A percentile compares a stretch with the other conserved stretches of the same genome.
Conservation (phyloP, 1,140 invertebrate species). For the Goniozus legneri region DNA sequence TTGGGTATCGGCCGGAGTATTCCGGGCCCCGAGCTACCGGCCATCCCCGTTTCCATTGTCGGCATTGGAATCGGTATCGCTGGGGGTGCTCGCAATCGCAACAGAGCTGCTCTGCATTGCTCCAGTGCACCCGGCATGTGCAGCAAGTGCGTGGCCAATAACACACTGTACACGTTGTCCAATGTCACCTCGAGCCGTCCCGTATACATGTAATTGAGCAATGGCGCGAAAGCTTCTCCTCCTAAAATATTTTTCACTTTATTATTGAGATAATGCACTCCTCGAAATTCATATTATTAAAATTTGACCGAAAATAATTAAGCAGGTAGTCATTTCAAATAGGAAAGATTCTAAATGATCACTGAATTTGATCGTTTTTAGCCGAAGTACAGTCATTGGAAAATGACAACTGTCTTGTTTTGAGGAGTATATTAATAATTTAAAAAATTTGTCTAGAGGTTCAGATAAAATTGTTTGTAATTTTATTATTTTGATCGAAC, state of each 20-base stretch:
- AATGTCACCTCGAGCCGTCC: slow-evolving; percentile 67
- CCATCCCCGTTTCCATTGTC: slow-evolving; percentile 15
- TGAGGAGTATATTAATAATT: too few species aligned
- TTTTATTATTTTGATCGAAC: too few species aligned
- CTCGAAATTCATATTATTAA: too few species aligned
- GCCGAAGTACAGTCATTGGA: too few species aligned
- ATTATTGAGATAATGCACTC: too few species aligned
- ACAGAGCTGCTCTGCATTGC: slow-evolving; percentile 59
- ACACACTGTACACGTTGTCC: slow-evolving; percentile 70
- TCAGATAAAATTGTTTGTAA: too few species aligned
- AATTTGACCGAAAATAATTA: too few species aligned
- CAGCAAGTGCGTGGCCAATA: slow-evolving; percentile 69
- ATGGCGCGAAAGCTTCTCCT: slow-evolving; percentile 67
- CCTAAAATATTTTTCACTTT: slow-evolving; percentile 21
- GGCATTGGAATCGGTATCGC: slow-evolving; percentile 47
- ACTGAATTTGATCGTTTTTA: too few species aligned
- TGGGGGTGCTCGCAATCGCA: slow-evolving; percentile 41
- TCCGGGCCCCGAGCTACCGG: slow-evolving; percentile 29
- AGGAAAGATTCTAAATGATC: too few species aligned
- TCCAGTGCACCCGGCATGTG: slow-evolving; percentile 74
- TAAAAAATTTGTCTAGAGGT: too few species aligned
- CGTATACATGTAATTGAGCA: slow-evolving; percentile 76
- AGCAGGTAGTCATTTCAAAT: too few species aligned
- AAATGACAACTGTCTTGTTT: too few species aligned
- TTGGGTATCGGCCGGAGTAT: slow-evolving; percentile 47